Percentiles rank a stretch among this genome's conserved stretches.
Evolutionary conservation across 1,140 invertebrate species (phyloP).

Genomic region (Bacillus rossius): DNA sequence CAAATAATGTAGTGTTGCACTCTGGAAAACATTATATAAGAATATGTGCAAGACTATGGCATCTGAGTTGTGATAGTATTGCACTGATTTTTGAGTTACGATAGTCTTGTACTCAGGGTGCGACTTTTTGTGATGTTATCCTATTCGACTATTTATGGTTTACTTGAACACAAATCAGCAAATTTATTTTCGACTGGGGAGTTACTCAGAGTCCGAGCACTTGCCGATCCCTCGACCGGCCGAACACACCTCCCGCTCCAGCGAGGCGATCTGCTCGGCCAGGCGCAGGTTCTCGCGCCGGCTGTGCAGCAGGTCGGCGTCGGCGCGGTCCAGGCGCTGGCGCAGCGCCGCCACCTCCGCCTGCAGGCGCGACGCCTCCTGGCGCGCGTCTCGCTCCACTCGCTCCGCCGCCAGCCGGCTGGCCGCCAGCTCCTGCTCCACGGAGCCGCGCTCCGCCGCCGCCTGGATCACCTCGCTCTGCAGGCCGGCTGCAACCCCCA

Average conservation of each 20-base stretch:
- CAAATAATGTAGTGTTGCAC: too few relatives aligned
- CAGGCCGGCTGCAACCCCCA: constrained; percentile 48
- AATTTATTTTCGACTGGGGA: neutral
- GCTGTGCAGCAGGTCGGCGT: constrained; percentile 69
- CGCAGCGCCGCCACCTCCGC: constrained; percentile 70
- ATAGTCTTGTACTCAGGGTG: too few relatives aligned
- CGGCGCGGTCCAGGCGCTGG: constrained; percentile 67
- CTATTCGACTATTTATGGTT: too few relatives aligned
- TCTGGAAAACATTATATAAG: too few relatives aligned
- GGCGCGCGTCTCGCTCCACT: constrained; percentile 61
- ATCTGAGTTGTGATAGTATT: too few relatives aligned
- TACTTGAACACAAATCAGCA: neutral
- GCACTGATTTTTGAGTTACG: too few relatives aligned
- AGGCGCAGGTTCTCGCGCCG: constrained; percentile 68
- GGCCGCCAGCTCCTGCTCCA: constrained; percentile 69
- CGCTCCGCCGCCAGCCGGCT: constrained; percentile 54
- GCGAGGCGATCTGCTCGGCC: constrained; percentile 63
- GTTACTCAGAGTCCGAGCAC: neutral
- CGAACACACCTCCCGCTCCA: constrained; percentile 72
- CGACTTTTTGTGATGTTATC: too few relatives aligned
- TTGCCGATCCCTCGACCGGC: too few relatives aligned
- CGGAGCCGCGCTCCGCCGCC: constrained; percentile 63
- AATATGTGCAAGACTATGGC: too few relatives aligned
- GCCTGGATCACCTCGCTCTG: constrained; percentile 67
- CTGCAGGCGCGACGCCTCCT: constrained; percentile 64